These are phyloP conservation scores for Chloroceryle amazona DNA, from an alignment of 2,797 vertebrate species.

Conservation along the genomic window DNA sequence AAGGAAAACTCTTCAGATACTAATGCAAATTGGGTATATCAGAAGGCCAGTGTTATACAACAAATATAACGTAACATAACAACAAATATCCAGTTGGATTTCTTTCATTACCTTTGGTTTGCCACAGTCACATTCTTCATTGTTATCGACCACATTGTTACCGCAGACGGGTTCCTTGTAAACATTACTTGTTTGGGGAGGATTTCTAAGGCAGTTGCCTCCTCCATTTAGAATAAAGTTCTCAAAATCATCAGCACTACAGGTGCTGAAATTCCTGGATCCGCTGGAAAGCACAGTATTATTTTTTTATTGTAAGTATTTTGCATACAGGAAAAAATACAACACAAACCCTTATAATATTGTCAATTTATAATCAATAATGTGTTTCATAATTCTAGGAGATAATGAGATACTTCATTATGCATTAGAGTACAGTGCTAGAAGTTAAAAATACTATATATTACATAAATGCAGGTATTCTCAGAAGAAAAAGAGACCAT, in stretches of 20 bases:
- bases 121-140: conserved; percentile 92
- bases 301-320: background rate
- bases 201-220: conserved; percentile 88
- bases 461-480: background rate
- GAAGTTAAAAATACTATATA: background rate
- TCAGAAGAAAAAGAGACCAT: background rate
- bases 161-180: conserved; percentile 84
- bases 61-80: background rate
- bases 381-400: background rate
- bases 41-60: background rate
- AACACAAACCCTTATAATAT: background rate
- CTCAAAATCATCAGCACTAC: conserved; percentile 87
- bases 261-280: conserved; percentile 84
- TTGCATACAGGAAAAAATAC: background rate
- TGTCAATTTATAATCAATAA: background rate
- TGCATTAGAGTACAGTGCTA: background rate
- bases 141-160: conserved; percentile 85
- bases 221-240: conserved; percentile 81
- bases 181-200: conserved; percentile 77
- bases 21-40: background rate
- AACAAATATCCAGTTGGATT: background rate
- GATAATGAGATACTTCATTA: background rate
- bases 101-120: conserved; percentile 80
- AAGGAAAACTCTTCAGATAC: background rate
- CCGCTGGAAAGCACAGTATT: conserved; percentile 75